Evolutionary conservation across 2,113 vertebrate genomes (phyloP).

Genomic region (Nothoprocta pentlandii): DNA sequence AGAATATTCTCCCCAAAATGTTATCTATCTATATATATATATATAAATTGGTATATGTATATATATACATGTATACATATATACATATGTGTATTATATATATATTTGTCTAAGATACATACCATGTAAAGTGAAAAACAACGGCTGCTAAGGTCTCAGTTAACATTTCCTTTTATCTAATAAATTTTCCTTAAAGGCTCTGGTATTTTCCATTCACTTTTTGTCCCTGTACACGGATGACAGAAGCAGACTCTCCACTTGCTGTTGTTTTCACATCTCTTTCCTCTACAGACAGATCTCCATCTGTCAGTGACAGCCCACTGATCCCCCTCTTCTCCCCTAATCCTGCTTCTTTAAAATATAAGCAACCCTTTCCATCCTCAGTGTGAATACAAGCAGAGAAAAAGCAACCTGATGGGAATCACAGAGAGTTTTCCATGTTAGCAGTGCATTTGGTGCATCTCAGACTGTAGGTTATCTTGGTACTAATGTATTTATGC

Average conservation of each 20-base stretch:
- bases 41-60: neutral
- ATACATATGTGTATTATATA: neutral
- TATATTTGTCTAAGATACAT: neutral
- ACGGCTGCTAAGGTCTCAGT: neutral
- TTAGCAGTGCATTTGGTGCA: neutral
- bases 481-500: neutral
- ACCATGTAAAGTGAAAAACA: neutral
- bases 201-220: neutral
- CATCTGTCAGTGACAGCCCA: neutral
- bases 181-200: neutral
- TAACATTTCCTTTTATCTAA: neutral
- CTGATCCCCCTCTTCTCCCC: neutral
- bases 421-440: neutral
- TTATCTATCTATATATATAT: neutral
- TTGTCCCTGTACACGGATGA: neutral
- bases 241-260: neutral
- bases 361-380: neutral
- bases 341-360: neutral
- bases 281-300: constrained; percentile 5
- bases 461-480: neutral
- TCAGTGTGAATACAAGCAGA: neutral
- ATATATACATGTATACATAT: too few species aligned
- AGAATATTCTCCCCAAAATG: neutral
- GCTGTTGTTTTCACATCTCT: neutral
- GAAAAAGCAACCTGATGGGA: neutral